Evolutionary conservation across 2,113 vertebrate genomes (phyloP).

Genomic region (Colinus virginianus): DNA sequence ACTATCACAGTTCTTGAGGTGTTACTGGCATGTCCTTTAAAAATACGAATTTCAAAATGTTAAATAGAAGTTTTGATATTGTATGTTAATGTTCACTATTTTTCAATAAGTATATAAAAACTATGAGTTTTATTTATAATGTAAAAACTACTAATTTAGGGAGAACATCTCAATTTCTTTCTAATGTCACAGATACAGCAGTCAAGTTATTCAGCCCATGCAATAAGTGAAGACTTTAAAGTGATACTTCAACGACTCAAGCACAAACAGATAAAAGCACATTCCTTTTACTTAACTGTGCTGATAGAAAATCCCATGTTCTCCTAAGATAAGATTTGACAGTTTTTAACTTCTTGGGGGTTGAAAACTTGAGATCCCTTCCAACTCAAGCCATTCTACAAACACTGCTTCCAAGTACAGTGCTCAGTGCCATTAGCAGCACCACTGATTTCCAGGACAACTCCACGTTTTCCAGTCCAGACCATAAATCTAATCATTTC

Average conservation of each 20-base stretch:
- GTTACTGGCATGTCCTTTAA: background rate
- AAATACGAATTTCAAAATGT: background rate
- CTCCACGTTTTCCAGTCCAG: background rate
- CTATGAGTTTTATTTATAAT: background rate
- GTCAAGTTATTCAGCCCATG: background rate
- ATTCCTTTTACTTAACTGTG: background rate
- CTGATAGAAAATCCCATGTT: background rate
- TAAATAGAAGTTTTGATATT: background rate
- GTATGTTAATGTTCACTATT: background rate
- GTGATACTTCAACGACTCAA: background rate
- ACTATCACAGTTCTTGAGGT: accelerated
- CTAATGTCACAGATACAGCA: background rate
- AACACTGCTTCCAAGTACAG: background rate
- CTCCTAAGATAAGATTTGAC: background rate
- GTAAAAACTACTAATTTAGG: background rate
- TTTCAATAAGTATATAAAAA: background rate
- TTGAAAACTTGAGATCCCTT: too few species aligned
- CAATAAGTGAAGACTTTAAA: background rate
- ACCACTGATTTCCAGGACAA: background rate
- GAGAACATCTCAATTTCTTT: background rate
- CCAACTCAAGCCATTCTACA: too few species aligned
- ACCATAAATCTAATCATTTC: background rate
- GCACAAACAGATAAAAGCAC: background rate
- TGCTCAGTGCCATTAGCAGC: background rate
- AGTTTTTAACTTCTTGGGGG: background rate